Base-by-base conservation (phyloP, 2,888 invertebrate genomes). In the Aspidapion aeneum region DNA sequence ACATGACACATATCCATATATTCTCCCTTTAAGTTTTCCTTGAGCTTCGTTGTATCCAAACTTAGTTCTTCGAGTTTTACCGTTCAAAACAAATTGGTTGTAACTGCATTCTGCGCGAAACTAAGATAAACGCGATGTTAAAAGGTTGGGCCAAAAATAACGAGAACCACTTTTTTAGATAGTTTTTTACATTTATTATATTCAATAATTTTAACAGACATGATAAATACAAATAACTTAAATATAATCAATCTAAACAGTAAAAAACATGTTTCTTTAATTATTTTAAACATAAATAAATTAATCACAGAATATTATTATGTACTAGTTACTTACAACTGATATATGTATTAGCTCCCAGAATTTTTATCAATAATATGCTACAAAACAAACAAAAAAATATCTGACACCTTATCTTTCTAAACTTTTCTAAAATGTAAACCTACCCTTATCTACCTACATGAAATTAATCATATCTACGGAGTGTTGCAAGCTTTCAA, bases 301-400 rank as follows among this genome's bases (percentile, higher is more conserved):
- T 70, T 69, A 73, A 74, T 74, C 73, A 74, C 74, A 74, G 74
- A 73, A 73, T 71, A 65, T 62, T 71, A 63, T 62, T 67, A 58
- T 57, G 63, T 64, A 62, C 63, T 65, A 55, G 55, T 66, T 64
- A 66, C 63, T 55, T 35, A 58, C 35, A 22, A 50, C 18, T 19
- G 58, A 19, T 16, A 56, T 20, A 18, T 54, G 9, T n/a, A 20
- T 16, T 5, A 18, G 18, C 19, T 56, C n/a, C 56, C n/a, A 56
- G 19, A 52, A 52, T 7, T 56, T 54, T 54, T 56, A 35, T 12
- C 35, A 35, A 35, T 35, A 35, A 35, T 35, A 7, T 7, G 5
- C 35, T 57, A 57, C 19, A 55, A 55, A 55, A 19, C n/a, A 55
- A 55, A 55, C 19, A 21, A 22, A 57, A 17, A 22, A 57, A 57